Percentiles rank a stretch among this genome's conserved stretches.
phyloP scores from a whole-genome alignment of 2,888 invertebrate species.

The Aphidoletes aphidimyza region DNA sequence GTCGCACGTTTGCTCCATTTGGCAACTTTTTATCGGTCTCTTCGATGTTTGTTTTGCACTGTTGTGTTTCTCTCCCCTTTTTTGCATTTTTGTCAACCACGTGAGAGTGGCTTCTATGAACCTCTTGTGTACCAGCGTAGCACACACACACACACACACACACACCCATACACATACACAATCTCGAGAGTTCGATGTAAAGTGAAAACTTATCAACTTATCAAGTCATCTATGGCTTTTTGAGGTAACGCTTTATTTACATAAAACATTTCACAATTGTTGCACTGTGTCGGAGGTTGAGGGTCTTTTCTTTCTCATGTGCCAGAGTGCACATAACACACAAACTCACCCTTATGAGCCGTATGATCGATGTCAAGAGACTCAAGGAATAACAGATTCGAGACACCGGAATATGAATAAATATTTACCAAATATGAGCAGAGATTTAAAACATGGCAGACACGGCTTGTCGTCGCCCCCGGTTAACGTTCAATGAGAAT shows the following conservation, averaged over 20 bases:
- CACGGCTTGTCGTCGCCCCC: neutral
- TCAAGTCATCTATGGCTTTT: slow-evolving; percentile 45
- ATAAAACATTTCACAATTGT: slow-evolving; percentile 16
- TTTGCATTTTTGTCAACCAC: neutral
- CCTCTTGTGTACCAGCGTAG: neutral
- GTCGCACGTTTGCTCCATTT: slow-evolving; percentile 14
- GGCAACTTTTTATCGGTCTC: neutral
- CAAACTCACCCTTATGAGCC: neutral
- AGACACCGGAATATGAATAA: slow-evolving; percentile 42
- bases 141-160: neutral
- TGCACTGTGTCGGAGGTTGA: slow-evolving; percentile 16
- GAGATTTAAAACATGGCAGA: neutral
- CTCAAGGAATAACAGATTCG: too few relatives aligned
- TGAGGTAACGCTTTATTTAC: slow-evolving; percentile 41
- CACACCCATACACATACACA: neutral
- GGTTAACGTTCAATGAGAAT: neutral
- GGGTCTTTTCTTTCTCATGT: too few relatives aligned
- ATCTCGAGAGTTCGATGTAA: neutral
- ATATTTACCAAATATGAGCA: slow-evolving; percentile 20
- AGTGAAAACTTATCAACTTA: slow-evolving; percentile 49
- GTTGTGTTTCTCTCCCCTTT: neutral
- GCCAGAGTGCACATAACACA: neutral
- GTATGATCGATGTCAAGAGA: too few relatives aligned
- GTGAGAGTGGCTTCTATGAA: neutral
- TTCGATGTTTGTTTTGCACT: slow-evolving; percentile 20